A percentile compares a stretch with the other conserved stretches of the same genome.
These are phyloP conservation scores for Spilosoma lubricipeda DNA, from an alignment of 2,888 invertebrate genomes.

Conservation along the genomic window DNA sequence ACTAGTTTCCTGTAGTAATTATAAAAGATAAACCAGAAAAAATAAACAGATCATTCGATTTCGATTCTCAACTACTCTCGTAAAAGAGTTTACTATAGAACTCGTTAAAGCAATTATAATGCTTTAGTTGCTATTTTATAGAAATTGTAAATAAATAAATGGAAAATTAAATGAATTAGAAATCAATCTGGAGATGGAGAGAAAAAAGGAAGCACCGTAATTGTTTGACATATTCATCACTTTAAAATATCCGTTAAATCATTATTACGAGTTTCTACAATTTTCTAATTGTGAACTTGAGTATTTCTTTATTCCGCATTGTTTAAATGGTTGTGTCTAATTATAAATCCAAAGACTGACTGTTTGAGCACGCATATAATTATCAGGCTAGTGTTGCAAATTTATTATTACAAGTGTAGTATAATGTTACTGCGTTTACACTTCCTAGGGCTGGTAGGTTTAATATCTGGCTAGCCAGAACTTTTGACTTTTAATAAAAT, in stretches of 20 bases:
- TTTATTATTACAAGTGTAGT: constrained; percentile 58
- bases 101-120: not conserved
- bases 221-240: not conserved
- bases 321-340: constrained; percentile 27
- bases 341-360: constrained; percentile 27
- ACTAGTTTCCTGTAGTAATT: not conserved
- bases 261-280: not conserved
- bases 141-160: not conserved
- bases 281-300: not conserved
- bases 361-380: constrained; percentile 58
- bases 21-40: not conserved
- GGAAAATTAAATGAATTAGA: not conserved
- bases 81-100: not conserved
- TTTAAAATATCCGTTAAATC: not conserved
- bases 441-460: constrained; percentile 49
- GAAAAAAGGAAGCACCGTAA: not conserved
- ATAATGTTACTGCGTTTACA: constrained; percentile 60
- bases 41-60: not conserved
- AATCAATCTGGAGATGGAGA: not conserved
- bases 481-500: no score
- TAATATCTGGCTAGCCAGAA: not conserved
- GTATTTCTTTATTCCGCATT: constrained; percentile 14
- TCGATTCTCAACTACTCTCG: not conserved
- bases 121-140: not conserved
- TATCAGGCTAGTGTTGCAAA: constrained; percentile 56